Percentiles rank a stretch among this genome's conserved stretches.
Evolutionary conservation across 2,888 invertebrate genomes (phyloP).

Genomic region (Cyaniris semiargus): DNA sequence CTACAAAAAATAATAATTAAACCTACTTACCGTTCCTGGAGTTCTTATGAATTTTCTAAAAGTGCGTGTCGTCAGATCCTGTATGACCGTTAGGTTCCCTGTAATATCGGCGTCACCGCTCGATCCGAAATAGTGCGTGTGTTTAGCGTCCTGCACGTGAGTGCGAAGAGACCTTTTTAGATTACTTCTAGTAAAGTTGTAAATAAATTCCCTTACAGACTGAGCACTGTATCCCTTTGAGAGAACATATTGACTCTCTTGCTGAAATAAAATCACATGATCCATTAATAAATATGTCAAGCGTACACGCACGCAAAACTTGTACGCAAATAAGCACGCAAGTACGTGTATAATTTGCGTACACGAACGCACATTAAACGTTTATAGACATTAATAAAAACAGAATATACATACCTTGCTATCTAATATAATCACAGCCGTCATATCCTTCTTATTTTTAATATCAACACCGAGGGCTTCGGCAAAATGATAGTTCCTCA

Average conservation of each 20-base stretch:
- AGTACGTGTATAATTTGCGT: background rate
- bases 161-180: slow-evolving; percentile 67
- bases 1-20: too few species aligned
- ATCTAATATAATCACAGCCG: slow-evolving; percentile 86
- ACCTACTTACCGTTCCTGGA: slow-evolving; percentile 77
- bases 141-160: slow-evolving; percentile 57
- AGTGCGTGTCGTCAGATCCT: slow-evolving; percentile 83
- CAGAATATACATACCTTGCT: slow-evolving; percentile 77
- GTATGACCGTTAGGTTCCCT: slow-evolving; percentile 71
- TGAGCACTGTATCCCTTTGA: slow-evolving; percentile 72
- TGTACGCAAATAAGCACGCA: background rate
- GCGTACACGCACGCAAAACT: background rate
- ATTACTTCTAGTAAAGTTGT: slow-evolving; percentile 70
- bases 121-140: slow-evolving; percentile 70
- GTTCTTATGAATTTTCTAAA: slow-evolving; percentile 83
- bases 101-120: slow-evolving; percentile 46
- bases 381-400: slow-evolving; percentile 39
- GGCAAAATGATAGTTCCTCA: slow-evolving; percentile 86
- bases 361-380: too few species aligned
- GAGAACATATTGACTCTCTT: slow-evolving; percentile 85
- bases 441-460: slow-evolving; percentile 79
- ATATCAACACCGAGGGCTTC: slow-evolving; percentile 87
- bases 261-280: slow-evolving; percentile 64
- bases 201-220: slow-evolving; percentile 76
- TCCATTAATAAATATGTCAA: background rate